Percentiles rank a stretch among this genome's conserved stretches.
Evolutionary conservation across 2,888 invertebrate genomes (phyloP).

Genomic region (Scaptomyza tumidula): DNA sequence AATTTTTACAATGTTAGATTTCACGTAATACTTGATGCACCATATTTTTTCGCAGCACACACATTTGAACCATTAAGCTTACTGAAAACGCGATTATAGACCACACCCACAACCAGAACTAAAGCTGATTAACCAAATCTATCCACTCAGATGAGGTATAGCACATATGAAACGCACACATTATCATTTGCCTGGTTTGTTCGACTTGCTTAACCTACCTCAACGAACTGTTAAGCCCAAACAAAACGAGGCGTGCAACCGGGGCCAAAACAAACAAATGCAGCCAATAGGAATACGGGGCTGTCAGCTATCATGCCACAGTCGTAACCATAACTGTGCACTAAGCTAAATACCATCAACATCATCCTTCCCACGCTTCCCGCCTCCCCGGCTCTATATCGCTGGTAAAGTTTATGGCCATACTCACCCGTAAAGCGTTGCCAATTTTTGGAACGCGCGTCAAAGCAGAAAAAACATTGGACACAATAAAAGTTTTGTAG

Average conservation of each 20-base stretch:
- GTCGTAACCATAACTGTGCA: constrained; percentile 65
- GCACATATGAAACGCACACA: constrained; percentile 1
- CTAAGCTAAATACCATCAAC: constrained; percentile 37
- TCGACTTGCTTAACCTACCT: constrained; percentile 70
- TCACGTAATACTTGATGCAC: not conserved
- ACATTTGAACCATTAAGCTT: constrained; percentile 2
- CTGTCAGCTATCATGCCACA: constrained; percentile 64
- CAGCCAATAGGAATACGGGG: constrained; percentile 68
- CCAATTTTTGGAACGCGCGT: constrained; percentile 75
- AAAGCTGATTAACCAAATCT: constrained; percentile 46
- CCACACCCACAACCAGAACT: constrained; percentile 30
- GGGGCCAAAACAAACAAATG: constrained; percentile 66
- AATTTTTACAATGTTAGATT: not conserved
- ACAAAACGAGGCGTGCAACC: constrained; percentile 18
- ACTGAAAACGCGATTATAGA: constrained; percentile 32
- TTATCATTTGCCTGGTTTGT: constrained; percentile 5
- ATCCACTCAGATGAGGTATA: constrained; percentile 21
- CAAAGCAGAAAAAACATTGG: constrained; percentile 78
- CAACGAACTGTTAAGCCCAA: constrained; percentile 50
- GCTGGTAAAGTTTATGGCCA: constrained; percentile 32
- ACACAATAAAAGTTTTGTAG: constrained; percentile 74
- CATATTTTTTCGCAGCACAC: not conserved
- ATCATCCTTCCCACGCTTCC: not conserved
- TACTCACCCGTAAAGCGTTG: constrained; percentile 62
- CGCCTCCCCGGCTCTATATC: not conserved